Conservation (phyloP, 2,797 vertebrate species). For the Amblyraja radiata region DNA sequence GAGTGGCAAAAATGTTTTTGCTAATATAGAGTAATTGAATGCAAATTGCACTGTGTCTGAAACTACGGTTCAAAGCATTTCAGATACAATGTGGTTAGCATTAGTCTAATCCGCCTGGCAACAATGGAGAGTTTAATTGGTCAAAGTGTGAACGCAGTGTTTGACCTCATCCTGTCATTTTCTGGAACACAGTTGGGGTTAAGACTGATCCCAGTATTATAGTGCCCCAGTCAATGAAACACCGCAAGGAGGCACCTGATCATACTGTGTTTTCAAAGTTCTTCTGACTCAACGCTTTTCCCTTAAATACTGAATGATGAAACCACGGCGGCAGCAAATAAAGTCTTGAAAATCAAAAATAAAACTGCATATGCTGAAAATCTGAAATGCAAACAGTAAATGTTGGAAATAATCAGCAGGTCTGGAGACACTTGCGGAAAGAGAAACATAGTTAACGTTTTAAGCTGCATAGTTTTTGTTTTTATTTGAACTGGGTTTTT, state of each 20-base stretch:
- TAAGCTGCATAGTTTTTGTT: too few relatives aligned
- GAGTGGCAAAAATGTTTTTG: too few relatives aligned
- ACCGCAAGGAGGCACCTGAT: background rate
- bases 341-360: background rate
- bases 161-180: background rate
- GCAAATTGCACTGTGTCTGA: background rate
- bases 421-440: too few relatives aligned
- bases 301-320: background rate
- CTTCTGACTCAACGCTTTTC: background rate
- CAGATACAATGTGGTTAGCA: background rate
- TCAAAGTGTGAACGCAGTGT: background rate
- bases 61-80: background rate
- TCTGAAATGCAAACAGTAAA: too few relatives aligned
- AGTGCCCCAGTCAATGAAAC: background rate
- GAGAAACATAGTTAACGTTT: too few relatives aligned
- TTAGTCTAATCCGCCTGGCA: background rate
- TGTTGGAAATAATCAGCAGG: too few relatives aligned
- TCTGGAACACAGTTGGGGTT: background rate
- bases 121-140: background rate
- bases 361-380: too few relatives aligned
- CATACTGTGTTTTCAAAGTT: background rate
- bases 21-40: background rate
- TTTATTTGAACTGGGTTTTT: background rate
- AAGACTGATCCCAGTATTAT: background rate
- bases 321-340: background rate